Evolutionary conservation across 1,140 invertebrate genomes (phyloP).

Genomic region (Brachionus rotundiformis): DNA sequence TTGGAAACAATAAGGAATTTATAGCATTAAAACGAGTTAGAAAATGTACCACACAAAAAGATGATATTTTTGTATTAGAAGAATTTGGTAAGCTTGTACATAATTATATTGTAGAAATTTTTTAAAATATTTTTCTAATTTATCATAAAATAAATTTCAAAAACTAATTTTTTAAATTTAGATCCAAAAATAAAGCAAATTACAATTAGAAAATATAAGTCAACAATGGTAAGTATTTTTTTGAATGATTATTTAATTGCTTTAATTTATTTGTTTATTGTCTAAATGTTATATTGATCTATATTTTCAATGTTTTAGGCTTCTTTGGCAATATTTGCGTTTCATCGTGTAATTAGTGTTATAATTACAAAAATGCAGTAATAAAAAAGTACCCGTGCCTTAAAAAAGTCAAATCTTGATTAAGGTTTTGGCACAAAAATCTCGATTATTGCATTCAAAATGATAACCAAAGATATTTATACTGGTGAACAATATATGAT

Average conservation of each 20-base stretch:
- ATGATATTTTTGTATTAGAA: conserved; percentile 97
- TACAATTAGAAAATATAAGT: conserved; percentile 93
- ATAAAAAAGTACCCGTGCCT: conserved; percentile 47
- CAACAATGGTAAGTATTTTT: conserved; percentile 83
- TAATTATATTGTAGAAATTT: too few relatives aligned
- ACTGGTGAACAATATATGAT: background rate
- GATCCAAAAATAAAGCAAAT: conserved; percentile 96
- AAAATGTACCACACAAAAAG: conserved; percentile 98
- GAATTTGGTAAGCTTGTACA: conserved; percentile 72
- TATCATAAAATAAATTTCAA: too few relatives aligned
- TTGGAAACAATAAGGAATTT: conserved; percentile 74
- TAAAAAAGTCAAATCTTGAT: background rate
- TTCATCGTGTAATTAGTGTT: conserved; percentile 71
- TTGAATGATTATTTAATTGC: background rate
- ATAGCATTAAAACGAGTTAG: conserved; percentile 96
- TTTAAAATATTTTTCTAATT: too few relatives aligned
- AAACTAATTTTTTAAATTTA: conserved; percentile 61
- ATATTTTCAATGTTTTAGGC: conserved; percentile 64
- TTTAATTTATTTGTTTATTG: conserved; percentile 49
- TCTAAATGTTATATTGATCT: conserved; percentile 53
- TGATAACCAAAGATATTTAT: background rate
- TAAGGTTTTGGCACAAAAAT: background rate
- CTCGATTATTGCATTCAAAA: background rate
- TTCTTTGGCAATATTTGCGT: conserved; percentile 67
- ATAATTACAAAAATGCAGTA: conserved; percentile 56